Percentiles rank a stretch among this genome's conserved stretches.
These are phyloP conservation scores for Lamellibrachia columna DNA, from an alignment of 2,888 invertebrate genomes.

Conservation along the genomic window DNA sequence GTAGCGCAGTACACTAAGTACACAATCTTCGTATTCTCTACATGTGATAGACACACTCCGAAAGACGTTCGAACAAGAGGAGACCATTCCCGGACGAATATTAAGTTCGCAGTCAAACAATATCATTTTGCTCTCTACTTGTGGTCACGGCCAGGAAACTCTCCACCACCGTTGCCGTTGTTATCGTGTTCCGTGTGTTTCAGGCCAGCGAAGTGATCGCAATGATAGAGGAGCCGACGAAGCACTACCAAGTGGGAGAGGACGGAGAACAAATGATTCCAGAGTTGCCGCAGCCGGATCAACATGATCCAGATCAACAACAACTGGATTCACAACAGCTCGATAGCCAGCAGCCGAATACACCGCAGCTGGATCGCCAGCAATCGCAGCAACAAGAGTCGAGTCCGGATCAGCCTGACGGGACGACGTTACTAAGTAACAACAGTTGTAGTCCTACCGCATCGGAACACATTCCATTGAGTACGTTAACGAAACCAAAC, in stretches of 20 bases:
- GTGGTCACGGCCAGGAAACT: not conserved
- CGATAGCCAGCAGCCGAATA: not conserved
- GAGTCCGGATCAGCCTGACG: no score
- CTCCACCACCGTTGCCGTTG: not conserved
- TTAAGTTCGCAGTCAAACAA: no score
- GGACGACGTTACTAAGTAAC: no score
- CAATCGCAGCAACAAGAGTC: no score
- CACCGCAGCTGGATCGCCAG: not conserved
- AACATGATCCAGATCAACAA: not conserved
- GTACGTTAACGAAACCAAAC: no score
- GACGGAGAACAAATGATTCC: not conserved
- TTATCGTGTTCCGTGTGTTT: not conserved
- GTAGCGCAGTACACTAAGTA: no score
- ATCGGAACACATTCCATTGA: no score
- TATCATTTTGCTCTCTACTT: not conserved
- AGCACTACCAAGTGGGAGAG: not conserved
- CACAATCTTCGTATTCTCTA: no score
- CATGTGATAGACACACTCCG: no score
- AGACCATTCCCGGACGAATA: no score
- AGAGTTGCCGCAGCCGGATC: not conserved
- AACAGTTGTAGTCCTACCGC: no score
- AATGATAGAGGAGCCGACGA: not conserved
- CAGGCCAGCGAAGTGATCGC: not conserved
- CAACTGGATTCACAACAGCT: not conserved
- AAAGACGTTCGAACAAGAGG: no score